Evolutionary conservation across 2,113 vertebrate genomes (phyloP).

Genomic region (Antennarius striatus): DNA sequence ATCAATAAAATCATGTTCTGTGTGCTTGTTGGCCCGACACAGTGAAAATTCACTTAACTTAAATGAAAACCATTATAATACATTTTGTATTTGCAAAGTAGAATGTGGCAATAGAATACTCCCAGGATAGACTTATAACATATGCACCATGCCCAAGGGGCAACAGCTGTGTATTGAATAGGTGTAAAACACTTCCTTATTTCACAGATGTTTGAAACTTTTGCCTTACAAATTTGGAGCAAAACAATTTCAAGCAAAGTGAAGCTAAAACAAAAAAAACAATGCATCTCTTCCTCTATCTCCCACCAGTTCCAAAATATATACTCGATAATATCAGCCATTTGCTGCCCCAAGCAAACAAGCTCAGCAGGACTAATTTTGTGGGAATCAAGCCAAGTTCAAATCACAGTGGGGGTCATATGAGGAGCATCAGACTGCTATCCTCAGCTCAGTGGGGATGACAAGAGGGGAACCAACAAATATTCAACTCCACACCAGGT

Average conservation of each 20-base stretch:
- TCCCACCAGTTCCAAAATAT: neutral
- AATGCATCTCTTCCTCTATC: neutral
- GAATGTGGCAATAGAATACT: too few species aligned
- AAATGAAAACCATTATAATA: too few species aligned
- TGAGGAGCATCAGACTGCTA: constrained; percentile 41
- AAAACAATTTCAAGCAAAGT: neutral
- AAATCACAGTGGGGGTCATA: constrained; percentile 48
- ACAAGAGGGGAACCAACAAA: constrained; percentile 8
- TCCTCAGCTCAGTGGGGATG: constrained; percentile 43
- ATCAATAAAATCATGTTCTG: too few species aligned
- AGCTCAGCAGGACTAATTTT: constrained; percentile 47
- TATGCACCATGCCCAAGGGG: too few species aligned
- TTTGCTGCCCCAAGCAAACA: constrained; percentile 28
- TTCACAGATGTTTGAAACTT: too few species aligned
- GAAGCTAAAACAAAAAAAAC: neutral
- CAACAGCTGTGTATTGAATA: too few species aligned
- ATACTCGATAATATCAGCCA: neutral
- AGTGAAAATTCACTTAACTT: too few species aligned
- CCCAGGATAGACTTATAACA: too few species aligned
- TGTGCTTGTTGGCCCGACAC: too few species aligned
- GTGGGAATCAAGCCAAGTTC: constrained; percentile 43
- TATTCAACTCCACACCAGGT: constrained; percentile 19
- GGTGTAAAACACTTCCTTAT: too few species aligned
- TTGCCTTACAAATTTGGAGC: neutral
- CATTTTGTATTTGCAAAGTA: too few species aligned